Conservation (phyloP, 1,140 invertebrate species). For the Lucilia cuprina region DNA sequence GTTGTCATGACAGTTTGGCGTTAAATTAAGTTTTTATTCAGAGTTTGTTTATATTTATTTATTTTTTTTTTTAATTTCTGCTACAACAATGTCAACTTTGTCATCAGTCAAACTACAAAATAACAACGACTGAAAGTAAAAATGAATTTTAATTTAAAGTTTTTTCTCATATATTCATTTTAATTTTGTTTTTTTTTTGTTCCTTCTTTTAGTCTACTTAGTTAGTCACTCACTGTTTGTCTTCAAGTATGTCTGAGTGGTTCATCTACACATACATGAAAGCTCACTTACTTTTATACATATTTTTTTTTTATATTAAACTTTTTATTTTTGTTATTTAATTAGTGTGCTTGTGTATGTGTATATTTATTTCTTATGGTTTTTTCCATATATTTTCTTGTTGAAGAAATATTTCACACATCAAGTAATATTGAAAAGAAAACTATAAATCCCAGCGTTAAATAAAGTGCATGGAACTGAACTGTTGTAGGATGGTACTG, state of each 20-base stretch:
- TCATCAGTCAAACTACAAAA: not conserved
- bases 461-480: too few species aligned
- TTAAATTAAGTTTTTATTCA: constrained; percentile 27
- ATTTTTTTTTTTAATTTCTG: not conserved
- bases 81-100: not conserved
- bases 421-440: constrained; percentile 13
- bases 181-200: too few species aligned
- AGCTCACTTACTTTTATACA: too few species aligned
- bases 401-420: not conserved
- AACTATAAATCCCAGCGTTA: not conserved
- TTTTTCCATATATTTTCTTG: not conserved
- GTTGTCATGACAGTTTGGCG: constrained; percentile 29
- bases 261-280: not conserved
- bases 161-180: not conserved
- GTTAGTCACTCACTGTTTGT: constrained; percentile 16
- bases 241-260: constrained; percentile 32
- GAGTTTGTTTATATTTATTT: not conserved
- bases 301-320: too few species aligned
- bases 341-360: not conserved
- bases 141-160: constrained; percentile 21
- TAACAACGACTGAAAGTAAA: not conserved
- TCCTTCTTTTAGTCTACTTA: not conserved
- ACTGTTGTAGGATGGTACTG: too few species aligned
- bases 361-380: not conserved
- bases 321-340: too few species aligned